Conservation (phyloP, 2,888 invertebrate species). For the Ctena decussata region DNA sequence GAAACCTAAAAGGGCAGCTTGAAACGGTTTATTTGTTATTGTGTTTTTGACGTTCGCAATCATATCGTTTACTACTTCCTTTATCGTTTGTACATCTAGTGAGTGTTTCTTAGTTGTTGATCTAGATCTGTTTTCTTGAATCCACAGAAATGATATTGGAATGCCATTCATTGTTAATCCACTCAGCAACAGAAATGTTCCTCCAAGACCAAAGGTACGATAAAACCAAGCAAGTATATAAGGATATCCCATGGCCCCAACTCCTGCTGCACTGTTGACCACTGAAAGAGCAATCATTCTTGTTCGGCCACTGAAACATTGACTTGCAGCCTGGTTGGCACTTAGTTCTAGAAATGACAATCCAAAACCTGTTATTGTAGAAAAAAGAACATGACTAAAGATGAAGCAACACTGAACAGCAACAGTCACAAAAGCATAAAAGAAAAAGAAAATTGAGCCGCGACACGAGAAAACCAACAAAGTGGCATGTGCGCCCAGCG, state of each 20-base stretch:
- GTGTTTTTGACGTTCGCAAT: not conserved
- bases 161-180: conserved; percentile 1
- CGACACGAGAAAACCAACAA: too few relatives aligned
- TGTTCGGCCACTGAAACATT: not conserved
- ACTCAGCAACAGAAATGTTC: not conserved
- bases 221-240: not conserved
- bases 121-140: not conserved
- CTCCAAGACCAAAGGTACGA: not conserved
- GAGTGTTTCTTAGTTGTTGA: not conserved
- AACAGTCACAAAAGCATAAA: too few relatives aligned
- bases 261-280: not conserved
- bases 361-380: not conserved
- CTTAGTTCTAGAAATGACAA: not conserved
- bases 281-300: not conserved
- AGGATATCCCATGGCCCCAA: not conserved
- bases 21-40: not conserved
- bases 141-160: not conserved
- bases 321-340: not conserved
- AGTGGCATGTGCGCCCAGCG: too few relatives aligned
- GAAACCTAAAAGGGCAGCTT: not conserved
- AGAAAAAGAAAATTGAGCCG: too few relatives aligned
- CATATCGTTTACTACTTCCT: too few relatives aligned
- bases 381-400: too few relatives aligned
- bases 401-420: too few relatives aligned
- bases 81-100: too few relatives aligned